Base-by-base conservation (phyloP, 35 echinoderm and acorn worm genomes). In the Ophiothrix spiculata region DNA sequence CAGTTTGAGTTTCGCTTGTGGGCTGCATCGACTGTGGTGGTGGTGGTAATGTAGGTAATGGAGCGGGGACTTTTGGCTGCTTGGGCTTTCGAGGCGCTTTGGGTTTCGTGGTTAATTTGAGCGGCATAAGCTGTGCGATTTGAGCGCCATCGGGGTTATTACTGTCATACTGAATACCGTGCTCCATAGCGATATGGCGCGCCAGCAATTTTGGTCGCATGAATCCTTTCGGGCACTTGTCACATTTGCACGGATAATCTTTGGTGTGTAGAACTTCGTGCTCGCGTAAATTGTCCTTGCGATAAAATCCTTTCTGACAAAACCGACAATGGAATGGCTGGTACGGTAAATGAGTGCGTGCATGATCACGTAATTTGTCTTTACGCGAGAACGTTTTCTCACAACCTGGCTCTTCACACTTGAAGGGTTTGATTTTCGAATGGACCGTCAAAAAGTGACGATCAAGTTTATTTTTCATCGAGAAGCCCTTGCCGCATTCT, bases 361-460 rank as follows among this genome's bases (percentile, higher is more conserved):
- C 39, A 46, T 97, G 95, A 84, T 97, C 95, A 17, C 75, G 80
- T 23, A 97, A 75, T 78, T 97, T 97, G 38, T 97, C 95, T 46
- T 93, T 97, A 31, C 95, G 76, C 13, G 95, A 77, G 56, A 97
- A 97, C 8, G 79, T 81, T 80, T 88, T 93, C 28, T 87, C 82
- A 25, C 95, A 97, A 32, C 91, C 95, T 31, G 82, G 46, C 21
- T 93, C 39, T 25, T 86, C 45, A 75, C 95, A 97, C 0, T 23
- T 35, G 69, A 76, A 91, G 0, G 91, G 88, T 36, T 97, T 97
- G 31, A 87, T 63, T 0, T 38, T 37, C 2, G 91, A 86, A 40
- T 97, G 95, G 32, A 97, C 95, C 15, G 91, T 93, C 15, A 80
- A 81, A 3, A 88, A 39, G 75, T 97, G 95, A 31, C 95, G 80